Evolutionary conservation across 92 coral and sea anemone genomes (phyloP).

Genomic region (Pocillopora grandis): DNA sequence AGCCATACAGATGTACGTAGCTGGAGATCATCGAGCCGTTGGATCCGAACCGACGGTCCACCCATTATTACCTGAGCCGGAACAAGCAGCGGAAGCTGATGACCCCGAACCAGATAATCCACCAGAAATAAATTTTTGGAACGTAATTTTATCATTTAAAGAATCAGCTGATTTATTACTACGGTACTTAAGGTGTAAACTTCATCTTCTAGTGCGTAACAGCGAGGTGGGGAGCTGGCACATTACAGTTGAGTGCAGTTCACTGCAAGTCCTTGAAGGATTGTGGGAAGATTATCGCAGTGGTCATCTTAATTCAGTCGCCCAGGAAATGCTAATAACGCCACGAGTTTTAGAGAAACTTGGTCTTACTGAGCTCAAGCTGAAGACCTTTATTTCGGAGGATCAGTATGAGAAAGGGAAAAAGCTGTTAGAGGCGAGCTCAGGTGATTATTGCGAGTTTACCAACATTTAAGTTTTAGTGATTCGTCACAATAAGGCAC

Average conservation of each 20-base stretch:
- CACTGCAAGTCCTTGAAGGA: background rate
- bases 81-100: background rate
- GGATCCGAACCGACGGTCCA: too few relatives aligned
- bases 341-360: too few relatives aligned
- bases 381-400: constrained; percentile 19
- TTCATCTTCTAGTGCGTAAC: background rate
- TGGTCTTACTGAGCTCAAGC: too few relatives aligned
- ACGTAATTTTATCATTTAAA: background rate
- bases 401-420: constrained; percentile 8
- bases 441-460: background rate
- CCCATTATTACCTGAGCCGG: background rate
- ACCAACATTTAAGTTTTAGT: background rate
- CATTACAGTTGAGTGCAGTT: constrained; percentile 1
- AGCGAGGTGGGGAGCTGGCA: background rate
- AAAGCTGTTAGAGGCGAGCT: background rate
- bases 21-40: too few relatives aligned
- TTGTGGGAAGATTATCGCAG: constrained; percentile 10
- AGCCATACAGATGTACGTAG: too few relatives aligned
- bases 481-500: background rate
- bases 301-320: background rate
- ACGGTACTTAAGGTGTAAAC: background rate
- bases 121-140: background rate
- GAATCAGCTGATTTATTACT: background rate
- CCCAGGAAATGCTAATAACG: too few relatives aligned
- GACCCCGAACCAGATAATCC: background rate